A percentile compares a stretch with the other conserved stretches of the same genome.
These are phyloP conservation scores for Scophthalmus maximus DNA, from an alignment of 2,113 vertebrate species.

Conservation along the genomic window DNA sequence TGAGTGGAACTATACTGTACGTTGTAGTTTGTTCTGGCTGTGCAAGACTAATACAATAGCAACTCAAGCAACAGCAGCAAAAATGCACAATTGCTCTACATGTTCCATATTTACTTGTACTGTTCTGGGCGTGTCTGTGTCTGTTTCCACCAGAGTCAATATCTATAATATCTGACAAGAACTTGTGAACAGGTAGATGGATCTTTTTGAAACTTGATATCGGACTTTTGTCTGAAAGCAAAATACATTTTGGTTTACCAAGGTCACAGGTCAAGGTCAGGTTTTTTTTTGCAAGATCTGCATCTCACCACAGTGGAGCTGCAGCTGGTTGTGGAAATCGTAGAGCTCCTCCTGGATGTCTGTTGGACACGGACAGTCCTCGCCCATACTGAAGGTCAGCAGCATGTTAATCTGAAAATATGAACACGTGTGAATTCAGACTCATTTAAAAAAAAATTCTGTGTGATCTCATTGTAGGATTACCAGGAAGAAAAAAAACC, in stretches of 20 bases:
- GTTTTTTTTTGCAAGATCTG: no score
- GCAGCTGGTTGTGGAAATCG: constrained; percentile 94
- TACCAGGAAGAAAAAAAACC: constrained; percentile 2
- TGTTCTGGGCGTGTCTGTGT: no score
- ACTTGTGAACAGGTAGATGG: no score
- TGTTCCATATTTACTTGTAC: background rate
- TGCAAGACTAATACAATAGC: constrained; percentile 1
- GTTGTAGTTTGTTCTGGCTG: background rate
- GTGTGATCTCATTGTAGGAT: background rate
- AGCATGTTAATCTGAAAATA: constrained; percentile 96
- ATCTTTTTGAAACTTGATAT: no score
- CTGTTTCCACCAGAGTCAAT: no score
- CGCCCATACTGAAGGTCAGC: constrained; percentile 94
- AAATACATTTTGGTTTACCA: no score
- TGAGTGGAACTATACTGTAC: no score
- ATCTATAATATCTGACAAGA: no score
- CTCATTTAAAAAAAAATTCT: background rate
- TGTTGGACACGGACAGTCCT: constrained; percentile 94
- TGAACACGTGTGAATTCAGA: constrained; percentile 20
- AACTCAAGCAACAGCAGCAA: background rate
- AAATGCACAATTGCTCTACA: background rate
- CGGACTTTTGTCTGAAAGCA: no score
- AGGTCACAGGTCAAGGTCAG: no score
- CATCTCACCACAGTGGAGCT: constrained; percentile 92
- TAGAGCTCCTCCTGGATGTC: constrained; percentile 95